Evolutionary conservation across 2,113 vertebrate genomes (phyloP), one percentile per base, ranked within the genome.

Genomic region (Potamarius usumacintae): DNA sequence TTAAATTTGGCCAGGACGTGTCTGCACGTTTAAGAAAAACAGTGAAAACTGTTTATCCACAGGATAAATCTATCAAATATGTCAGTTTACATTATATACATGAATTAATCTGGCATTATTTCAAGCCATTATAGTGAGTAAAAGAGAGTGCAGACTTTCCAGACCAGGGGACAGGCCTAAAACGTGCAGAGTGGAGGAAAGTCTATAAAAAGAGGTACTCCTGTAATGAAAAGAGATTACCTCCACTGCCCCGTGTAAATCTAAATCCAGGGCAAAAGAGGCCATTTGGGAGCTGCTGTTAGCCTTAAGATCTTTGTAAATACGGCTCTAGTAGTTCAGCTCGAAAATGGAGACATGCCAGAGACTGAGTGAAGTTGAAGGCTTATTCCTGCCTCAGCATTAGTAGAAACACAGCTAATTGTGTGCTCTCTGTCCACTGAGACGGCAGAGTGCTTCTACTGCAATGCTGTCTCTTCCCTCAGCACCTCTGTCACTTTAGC

Each of bases 311-410:
- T 27, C 76, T 79, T 79, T 79, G 52, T 79, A 27, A 79, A 79
- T 57, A 57, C n/a, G 57, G 57, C 57, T 81, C 22, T 14, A 11
- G 27, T 58, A 34, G 55, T 80, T 58, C 18, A 20, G 10, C 4
- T 50, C 67, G 62, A 53, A 20, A 84, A 55, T 53, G 34, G 18
- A 52, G 69, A 82, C 83, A 85, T 84, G 86, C 50, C 55, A 72
- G 79, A 90, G 90, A 91, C 67, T 87, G 92, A 92, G 93, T 80
- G 93, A 93, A 69, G 91, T 93, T 42, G 76, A 89, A 89, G 52
- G 34, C 88, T 93, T 94, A 94, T 71, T 94, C 90, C 93, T 94
- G 94, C 89, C 88, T 89, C 90, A 90, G 91, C 94, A 93, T 93
- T 74, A 83, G 93, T 93, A 93, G 93, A 94, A 94, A 89, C 92